Percentiles rank a stretch among this genome's conserved stretches.
Evolutionary conservation across 1,140 invertebrate genomes (phyloP).

Genomic region (Plodia interpunctella): DNA sequence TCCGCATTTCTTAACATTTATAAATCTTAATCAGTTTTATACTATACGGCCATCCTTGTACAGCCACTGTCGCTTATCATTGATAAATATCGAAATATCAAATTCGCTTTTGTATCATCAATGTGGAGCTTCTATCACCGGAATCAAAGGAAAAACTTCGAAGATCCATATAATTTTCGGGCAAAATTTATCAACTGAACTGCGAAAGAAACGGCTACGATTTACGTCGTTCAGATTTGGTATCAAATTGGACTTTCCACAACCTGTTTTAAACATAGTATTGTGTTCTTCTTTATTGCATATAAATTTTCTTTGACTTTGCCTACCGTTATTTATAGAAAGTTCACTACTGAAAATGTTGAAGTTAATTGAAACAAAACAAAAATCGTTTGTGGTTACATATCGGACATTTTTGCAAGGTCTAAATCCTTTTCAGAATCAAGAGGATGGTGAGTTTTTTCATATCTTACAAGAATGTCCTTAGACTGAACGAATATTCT

Average conservation of each 20-base stretch:
- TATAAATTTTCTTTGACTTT: neutral
- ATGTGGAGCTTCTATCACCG: conserved; percentile 34
- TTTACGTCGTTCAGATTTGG: conserved; percentile 18
- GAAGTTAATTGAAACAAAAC: neutral
- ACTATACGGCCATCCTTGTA: conserved; percentile 45
- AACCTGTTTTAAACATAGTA: conserved; percentile 48
- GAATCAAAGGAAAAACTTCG: conserved; percentile 58
- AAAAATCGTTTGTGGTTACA: conserved; percentile 44
- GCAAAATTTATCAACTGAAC: conserved; percentile 60
- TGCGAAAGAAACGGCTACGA: conserved; percentile 46
- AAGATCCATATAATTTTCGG: conserved; percentile 67
- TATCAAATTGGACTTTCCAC: conserved; percentile 45
- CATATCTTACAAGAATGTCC: conserved; percentile 63
- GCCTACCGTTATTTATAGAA: neutral
- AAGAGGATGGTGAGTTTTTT: conserved; percentile 67
- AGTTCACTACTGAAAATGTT: neutral
- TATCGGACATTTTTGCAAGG: conserved; percentile 61
- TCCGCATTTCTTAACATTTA: conserved; percentile 52
- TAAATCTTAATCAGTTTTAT: neutral
- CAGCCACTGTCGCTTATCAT: conserved; percentile 38
- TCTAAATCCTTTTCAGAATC: conserved; percentile 63
- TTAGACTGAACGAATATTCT: conserved; percentile 50
- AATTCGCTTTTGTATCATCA: conserved; percentile 38
- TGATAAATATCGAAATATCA: conserved; percentile 24
- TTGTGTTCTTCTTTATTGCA: conserved; percentile 19